phyloP scores from a whole-genome alignment of 2,888 invertebrate species.

The Netelia virgata region DNA sequence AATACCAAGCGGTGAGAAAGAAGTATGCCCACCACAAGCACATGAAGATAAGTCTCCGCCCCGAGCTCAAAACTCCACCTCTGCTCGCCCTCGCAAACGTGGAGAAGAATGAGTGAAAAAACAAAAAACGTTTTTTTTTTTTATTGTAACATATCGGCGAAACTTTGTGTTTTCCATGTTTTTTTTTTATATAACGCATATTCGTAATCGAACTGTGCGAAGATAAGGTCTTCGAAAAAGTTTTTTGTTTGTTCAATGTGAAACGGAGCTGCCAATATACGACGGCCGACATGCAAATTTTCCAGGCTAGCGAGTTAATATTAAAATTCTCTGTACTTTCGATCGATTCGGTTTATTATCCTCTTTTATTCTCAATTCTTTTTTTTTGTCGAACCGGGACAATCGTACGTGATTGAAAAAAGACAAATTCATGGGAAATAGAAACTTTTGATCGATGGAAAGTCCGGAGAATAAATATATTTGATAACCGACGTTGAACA shows the following conservation, averaged over 20 bases:
- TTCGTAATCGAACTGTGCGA: constrained; percentile 52
- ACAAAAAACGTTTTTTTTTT: constrained; percentile 26
- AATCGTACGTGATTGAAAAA: neutral
- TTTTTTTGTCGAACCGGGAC: neutral
- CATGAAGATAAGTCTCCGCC: constrained; percentile 88
- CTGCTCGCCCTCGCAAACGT: constrained; percentile 73
- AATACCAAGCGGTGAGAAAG: constrained; percentile 89
- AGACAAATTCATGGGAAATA: constrained; percentile 8
- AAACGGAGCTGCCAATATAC: neutral
- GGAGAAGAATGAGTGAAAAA: constrained; percentile 50
- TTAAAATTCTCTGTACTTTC: neutral
- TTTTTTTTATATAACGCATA: constrained; percentile 33
- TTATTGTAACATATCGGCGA: constrained; percentile 54
- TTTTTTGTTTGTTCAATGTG: constrained; percentile 67
- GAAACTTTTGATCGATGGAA: constrained; percentile 47
- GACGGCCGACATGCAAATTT: neutral
- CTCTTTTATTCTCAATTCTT: neutral
- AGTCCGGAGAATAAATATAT: constrained; percentile 8
- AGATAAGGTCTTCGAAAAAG: constrained; percentile 59
- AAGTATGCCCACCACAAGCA: constrained; percentile 88
- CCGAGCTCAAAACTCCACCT: constrained; percentile 87
- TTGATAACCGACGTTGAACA: constrained; percentile 55
- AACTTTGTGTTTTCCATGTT: constrained; percentile 37
- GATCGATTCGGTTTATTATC: neutral
- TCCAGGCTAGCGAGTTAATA: neutral